A percentile compares a stretch with the other conserved stretches of the same genome.
These are phyloP conservation scores for Ochropleura leucogaster DNA, from an alignment of 2,888 invertebrate genomes.

Conservation along the genomic window DNA sequence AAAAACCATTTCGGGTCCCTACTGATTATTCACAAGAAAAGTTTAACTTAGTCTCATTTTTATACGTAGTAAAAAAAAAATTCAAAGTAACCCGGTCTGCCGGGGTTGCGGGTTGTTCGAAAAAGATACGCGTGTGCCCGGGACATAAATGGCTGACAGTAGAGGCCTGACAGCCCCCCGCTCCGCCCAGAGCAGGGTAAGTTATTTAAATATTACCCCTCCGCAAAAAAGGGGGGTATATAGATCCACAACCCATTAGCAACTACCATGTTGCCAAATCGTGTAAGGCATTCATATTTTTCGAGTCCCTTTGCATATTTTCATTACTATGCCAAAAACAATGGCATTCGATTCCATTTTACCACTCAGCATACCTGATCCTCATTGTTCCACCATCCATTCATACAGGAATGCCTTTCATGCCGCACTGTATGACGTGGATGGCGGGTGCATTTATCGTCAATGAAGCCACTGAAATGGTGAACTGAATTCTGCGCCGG, in stretches of 20 bases:
- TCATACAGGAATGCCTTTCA: constrained; percentile 44
- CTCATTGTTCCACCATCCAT: constrained; percentile 35
- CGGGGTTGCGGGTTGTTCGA: no score
- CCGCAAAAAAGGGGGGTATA: no score
- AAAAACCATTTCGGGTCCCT: no score
- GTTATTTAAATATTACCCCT: no score
- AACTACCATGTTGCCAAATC: neutral
- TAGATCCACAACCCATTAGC: neutral
- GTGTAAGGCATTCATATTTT: neutral
- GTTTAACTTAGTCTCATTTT: no score
- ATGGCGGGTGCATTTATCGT: constrained; percentile 12
- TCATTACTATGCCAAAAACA: constrained; percentile 20
- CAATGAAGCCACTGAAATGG: neutral
- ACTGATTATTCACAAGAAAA: no score
- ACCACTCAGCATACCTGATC: constrained; percentile 3
- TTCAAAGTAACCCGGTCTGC: no score
- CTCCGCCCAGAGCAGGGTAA: no score
- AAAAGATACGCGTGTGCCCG: no score
- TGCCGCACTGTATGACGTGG: constrained; percentile 7
- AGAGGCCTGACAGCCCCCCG: no score
- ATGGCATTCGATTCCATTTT: constrained; percentile 17
- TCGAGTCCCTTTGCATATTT: constrained; percentile 11
- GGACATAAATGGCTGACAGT: no score
- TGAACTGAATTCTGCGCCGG: neutral
- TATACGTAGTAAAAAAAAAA: no score